Evolutionary conservation across 2,888 invertebrate genomes (phyloP).

Genomic region (Cecidostiba fungosa): DNA sequence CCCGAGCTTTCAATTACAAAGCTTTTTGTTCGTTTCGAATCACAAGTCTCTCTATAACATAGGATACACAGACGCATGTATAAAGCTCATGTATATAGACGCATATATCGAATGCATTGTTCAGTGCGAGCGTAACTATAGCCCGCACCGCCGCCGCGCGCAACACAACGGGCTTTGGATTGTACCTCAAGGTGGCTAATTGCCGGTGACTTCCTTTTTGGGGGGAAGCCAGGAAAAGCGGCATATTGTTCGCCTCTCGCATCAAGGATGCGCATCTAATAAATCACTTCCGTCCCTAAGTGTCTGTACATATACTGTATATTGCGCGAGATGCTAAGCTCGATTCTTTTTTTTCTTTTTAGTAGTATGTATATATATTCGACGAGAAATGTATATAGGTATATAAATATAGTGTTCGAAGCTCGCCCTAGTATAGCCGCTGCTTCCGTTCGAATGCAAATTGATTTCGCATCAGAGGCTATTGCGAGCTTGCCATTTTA

Average conservation of each 20-base stretch:
- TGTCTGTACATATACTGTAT: neutral
- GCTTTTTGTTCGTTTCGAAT: neutral
- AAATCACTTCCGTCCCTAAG: slow-evolving; percentile 56
- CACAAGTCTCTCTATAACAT: neutral
- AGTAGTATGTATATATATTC: too few relatives aligned
- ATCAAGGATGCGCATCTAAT: slow-evolving; percentile 61
- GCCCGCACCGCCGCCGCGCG: neutral
- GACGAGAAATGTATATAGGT: too few relatives aligned
- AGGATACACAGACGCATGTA: neutral
- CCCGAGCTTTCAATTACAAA: slow-evolving; percentile 3
- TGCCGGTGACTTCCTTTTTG: slow-evolving; percentile 70
- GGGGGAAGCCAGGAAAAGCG: slow-evolving; percentile 72
- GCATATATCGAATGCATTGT: neutral
- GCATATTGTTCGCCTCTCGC: slow-evolving; percentile 35
- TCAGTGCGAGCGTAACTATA: neutral
- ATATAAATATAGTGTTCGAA: too few relatives aligned
- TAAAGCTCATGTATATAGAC: neutral
- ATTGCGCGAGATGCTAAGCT: neutral
- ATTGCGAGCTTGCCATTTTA: slow-evolving; percentile 28
- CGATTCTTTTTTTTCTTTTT: neutral
- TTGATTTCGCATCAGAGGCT: slow-evolving; percentile 44
- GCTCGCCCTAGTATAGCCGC: neutral
- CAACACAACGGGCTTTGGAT: slow-evolving; percentile 28
- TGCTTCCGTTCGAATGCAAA: slow-evolving; percentile 48
- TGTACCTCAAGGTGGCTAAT: slow-evolving; percentile 62